Percentiles rank a stretch among this genome's conserved stretches.
These are phyloP conservation scores for Echeneis naucrates DNA, from an alignment of 2,797 vertebrate genomes.

Conservation along the genomic window DNA sequence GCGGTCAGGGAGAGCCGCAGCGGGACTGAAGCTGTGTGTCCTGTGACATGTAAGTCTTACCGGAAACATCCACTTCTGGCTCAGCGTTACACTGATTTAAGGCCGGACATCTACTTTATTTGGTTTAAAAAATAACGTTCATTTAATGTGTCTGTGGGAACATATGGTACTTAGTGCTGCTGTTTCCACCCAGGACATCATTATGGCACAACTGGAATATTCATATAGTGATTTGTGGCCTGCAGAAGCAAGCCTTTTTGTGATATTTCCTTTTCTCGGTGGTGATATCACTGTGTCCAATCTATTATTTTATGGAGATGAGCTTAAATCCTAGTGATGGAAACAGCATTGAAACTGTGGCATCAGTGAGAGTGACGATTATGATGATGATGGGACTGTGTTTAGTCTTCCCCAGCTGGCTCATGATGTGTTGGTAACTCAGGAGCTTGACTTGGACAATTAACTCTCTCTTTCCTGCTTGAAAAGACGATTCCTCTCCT, in stretches of 20 bases:
- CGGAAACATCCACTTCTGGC: background rate
- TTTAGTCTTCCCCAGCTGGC: conserved; percentile 1
- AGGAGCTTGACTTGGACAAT: conserved; percentile 1
- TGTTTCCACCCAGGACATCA: background rate
- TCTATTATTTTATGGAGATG: background rate
- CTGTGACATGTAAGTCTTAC: conserved; percentile 38
- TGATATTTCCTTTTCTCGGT: background rate
- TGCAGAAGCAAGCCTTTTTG: background rate
- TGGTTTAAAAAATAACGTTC: background rate
- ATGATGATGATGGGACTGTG: conserved; percentile 12
- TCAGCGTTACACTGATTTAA: background rate
- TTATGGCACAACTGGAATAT: background rate
- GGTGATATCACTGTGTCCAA: background rate
- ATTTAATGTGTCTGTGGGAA: background rate
- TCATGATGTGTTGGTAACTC: background rate
- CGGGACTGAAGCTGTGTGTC: conserved; percentile 9
- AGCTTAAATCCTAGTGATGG: background rate
- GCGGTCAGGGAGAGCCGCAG: conserved; percentile 24
- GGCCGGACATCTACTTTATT: background rate
- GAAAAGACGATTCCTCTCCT: background rate
- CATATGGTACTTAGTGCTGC: background rate
- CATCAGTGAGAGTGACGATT: conserved; percentile 5
- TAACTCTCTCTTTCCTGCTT: background rate
- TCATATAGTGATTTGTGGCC: background rate
- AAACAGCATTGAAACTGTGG: background rate